Base-by-base conservation (phyloP, 2,113 vertebrate genomes). In the Dromas ardeola region DNA sequence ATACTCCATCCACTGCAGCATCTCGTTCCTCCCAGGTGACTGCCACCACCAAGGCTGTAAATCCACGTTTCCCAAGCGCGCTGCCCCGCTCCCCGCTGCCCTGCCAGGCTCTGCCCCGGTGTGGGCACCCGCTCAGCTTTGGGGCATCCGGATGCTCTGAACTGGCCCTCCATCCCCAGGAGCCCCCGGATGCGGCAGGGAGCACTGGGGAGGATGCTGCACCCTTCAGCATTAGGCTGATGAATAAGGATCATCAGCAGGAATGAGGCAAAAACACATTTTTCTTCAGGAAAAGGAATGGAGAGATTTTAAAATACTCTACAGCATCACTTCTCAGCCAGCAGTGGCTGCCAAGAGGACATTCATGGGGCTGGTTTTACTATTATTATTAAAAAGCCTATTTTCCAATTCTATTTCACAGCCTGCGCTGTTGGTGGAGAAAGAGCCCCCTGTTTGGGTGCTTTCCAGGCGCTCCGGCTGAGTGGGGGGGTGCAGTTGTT, bases 381-480 rank as follows among this genome's bases (percentile, higher is more conserved):
- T 92, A 94, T 79, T 95, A 90, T 95, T 95, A 97, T 90, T 97
- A 83, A 95, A 92, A 92, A 93, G 82, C 67, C 71, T 95, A 40
- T 86, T 95, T 97, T 92, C 83, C 76, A 92, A 86, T 88, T 77
- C 42, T 34, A 73, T 95, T 90, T 90, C 94, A 85, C 96, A 96
- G 88, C 76, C 95, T 91, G 88, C 4, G 8, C 81, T 90, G 88
- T 45, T 52, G 69, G 59, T 47, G 82, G 74, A 86, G 88, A 90
- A 86, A 85, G 74, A 95, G 88, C 49, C 78, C 71, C 88, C 67
- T 82, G 86, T 73, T 65, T 95, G 95, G 93, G 91, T 88, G 94
- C 76, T 42, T 95, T 97, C 96, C 95, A 92, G 83, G 82, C 58
- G 0, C 58, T 59, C n/a, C 1, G 45, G 63, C 87, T 66, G 69